phyloP scores from a whole-genome alignment of 2,113 vertebrate genomes.

The Mormoops blainvillei region DNA sequence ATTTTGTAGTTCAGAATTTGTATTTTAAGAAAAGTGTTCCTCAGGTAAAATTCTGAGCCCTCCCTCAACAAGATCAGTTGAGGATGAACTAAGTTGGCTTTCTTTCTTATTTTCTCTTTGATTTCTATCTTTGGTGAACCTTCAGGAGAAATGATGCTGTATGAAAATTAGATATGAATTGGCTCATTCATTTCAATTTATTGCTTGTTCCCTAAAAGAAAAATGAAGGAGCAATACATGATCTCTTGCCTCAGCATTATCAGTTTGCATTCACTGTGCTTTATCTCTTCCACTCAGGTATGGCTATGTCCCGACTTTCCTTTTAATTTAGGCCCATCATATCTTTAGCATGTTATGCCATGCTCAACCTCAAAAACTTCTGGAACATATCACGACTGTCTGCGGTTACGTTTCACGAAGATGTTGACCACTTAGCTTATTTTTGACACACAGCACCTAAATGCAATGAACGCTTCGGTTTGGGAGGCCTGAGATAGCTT shows the following conservation, averaged over 20 bases:
- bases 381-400: background rate
- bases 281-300: conserved; percentile 41
- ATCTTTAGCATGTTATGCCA: conserved; percentile 55
- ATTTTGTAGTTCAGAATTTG: background rate
- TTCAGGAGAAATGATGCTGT: conserved; percentile 56
- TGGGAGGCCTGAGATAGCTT: background rate
- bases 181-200: conserved; percentile 66
- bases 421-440: background rate
- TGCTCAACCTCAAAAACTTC: conserved; percentile 3
- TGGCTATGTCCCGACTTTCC: conserved; percentile 49
- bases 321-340: conserved; percentile 51
- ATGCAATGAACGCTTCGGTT: background rate
- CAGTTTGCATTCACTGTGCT: conserved; percentile 42
- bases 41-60: background rate
- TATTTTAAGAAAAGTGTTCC: background rate
- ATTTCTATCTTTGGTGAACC: conserved; percentile 51
- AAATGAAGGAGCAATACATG: conserved; percentile 57
- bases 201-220: conserved; percentile 61
- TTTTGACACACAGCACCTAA: background rate
- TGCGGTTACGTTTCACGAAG: background rate
- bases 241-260: conserved; percentile 31
- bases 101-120: conserved; percentile 45
- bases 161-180: conserved; percentile 66
- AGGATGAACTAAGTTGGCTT: background rate
- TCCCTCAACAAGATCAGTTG: background rate